Conservation (phyloP, 2,888 invertebrate species). For the Plagodis dolabraria region DNA sequence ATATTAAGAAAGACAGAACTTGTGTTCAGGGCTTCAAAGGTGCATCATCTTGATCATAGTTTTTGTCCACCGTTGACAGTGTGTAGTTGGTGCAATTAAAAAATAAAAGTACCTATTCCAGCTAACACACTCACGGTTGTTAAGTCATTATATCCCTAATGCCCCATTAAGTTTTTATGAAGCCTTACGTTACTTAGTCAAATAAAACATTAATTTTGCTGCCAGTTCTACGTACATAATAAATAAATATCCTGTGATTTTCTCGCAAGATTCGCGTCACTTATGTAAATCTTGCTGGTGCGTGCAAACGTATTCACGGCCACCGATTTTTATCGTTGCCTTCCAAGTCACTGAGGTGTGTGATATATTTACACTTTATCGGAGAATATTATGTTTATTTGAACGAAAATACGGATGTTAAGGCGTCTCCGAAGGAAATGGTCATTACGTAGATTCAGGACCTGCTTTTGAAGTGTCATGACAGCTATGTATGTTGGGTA, state of each 20-base stretch:
- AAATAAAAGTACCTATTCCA: too few relatives aligned
- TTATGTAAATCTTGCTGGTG: constrained; percentile 56
- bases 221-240: too few relatives aligned
- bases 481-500: too few relatives aligned
- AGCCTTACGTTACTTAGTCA: too few relatives aligned
- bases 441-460: not conserved
- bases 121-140: too few relatives aligned
- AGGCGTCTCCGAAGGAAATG: constrained; percentile 5
- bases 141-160: constrained; percentile 7
- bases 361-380: constrained; percentile 52
- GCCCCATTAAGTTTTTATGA: too few relatives aligned
- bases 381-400: constrained; percentile 29
- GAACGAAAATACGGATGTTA: constrained; percentile 17
- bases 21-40: too few relatives aligned
- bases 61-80: too few relatives aligned
- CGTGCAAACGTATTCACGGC: constrained; percentile 60
- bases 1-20: too few relatives aligned
- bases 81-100: too few relatives aligned
- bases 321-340: constrained; percentile 59
- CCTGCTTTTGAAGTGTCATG: not conserved
- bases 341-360: constrained; percentile 55
- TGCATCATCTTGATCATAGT: too few relatives aligned
- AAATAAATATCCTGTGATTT: constrained; percentile 22
- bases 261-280: constrained; percentile 32
- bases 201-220: too few relatives aligned